phyloP scores from a whole-genome alignment of 2,113 vertebrate genomes.

The Alligator sinensis region DNA sequence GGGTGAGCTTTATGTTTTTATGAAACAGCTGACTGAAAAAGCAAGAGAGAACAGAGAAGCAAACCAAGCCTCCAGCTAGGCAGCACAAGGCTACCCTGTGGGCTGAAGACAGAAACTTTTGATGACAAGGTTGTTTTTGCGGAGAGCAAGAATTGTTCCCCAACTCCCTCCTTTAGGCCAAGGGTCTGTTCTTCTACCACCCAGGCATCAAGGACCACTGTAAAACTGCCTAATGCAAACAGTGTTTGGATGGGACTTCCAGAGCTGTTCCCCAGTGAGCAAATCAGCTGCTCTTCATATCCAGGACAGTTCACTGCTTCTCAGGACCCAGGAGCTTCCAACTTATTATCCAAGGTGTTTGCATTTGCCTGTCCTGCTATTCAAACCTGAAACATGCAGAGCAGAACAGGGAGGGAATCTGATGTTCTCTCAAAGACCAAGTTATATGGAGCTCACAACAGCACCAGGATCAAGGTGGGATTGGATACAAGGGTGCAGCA shows the following conservation, averaged over 20 bases:
- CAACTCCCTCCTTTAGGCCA: background rate
- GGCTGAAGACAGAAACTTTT: background rate
- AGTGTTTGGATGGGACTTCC: background rate
- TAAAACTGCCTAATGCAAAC: background rate
- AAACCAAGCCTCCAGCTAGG: background rate
- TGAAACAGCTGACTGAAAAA: background rate
- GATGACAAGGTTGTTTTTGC: background rate
- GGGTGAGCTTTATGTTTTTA: background rate
- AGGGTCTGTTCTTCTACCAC: accelerated
- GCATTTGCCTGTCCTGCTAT: background rate
- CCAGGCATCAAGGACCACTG: background rate
- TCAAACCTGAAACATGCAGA: background rate
- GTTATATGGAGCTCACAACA: background rate
- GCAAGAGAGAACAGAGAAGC: background rate
- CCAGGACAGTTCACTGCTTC: background rate
- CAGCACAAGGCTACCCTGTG: background rate
- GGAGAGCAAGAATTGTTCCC: background rate
- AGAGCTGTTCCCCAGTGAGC: background rate
- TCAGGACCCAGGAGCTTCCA: background rate
- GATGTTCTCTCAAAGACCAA: background rate
- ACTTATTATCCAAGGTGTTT: background rate
- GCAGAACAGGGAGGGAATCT: background rate
- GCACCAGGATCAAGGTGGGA: background rate
- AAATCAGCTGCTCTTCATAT: background rate
- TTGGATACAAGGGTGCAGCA: background rate